Evolutionary conservation across 30 jellyfish, hydroid and myxozoan species (phyloP).

Genomic region (Pseudorhiza aurosa): DNA sequence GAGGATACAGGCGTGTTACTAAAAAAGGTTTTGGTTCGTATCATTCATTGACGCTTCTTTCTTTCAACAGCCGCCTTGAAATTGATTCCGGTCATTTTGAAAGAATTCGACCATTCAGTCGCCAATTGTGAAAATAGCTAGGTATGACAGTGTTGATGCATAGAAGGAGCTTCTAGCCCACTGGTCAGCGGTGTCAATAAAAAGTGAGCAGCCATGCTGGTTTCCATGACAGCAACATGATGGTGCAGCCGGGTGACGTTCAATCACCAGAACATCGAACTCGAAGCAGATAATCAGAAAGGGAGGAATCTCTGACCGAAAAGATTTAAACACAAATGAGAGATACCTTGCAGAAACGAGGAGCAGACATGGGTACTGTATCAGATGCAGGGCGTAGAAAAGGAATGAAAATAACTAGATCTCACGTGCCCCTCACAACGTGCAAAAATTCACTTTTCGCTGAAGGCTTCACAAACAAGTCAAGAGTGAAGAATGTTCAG

Average conservation of each 20-base stretch:
- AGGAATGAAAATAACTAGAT: conserved; percentile 11
- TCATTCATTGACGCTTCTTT: too few relatives aligned
- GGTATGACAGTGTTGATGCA: too few relatives aligned
- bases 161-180: not conserved
- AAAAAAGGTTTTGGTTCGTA: too few relatives aligned
- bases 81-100: too few relatives aligned
- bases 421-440: conserved; percentile 8
- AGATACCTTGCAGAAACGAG: conserved; percentile 29
- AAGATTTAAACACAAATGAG: conserved; percentile 19
- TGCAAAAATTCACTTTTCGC: conserved; percentile 37
- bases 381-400: conserved; percentile 7
- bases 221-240: conserved; percentile 21
- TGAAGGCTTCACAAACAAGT: conserved; percentile 64
- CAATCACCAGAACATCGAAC: conserved; percentile 10
- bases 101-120: too few relatives aligned
- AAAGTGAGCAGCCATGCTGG: conserved; percentile 59
- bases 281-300: conserved; percentile 5
- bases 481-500: conserved; percentile 59
- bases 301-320: not conserved
- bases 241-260: conserved; percentile 1
- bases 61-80: too few relatives aligned
- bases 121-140: too few relatives aligned
- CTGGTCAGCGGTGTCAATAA: conserved; percentile 47
- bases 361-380: conserved; percentile 17
- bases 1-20: too few relatives aligned